Conservation (phyloP, 2,797 vertebrate species). For the Cercopithecus diana region DNA sequence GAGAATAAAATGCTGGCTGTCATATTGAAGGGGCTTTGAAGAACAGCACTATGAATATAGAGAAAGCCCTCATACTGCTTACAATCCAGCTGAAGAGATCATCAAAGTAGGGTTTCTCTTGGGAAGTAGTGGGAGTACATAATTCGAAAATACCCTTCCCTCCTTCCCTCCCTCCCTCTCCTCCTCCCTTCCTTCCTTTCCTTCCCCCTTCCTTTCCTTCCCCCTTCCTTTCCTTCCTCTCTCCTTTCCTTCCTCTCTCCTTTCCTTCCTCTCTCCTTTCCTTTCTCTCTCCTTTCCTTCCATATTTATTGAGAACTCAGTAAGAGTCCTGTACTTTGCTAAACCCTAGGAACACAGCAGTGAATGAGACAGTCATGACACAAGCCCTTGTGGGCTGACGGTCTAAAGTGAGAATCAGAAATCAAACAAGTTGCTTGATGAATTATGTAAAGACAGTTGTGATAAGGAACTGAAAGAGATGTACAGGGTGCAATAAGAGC, state of each 20-base stretch:
- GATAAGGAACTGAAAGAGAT: neutral
- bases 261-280: too few species aligned
- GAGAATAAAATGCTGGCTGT: neutral
- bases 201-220: fast-evolving
- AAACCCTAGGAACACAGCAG: neutral
- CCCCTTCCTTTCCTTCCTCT: neutral
- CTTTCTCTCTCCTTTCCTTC: neutral
- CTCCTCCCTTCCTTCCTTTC: neutral
- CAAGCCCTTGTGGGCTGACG: neutral
- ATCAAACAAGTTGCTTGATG: neutral
- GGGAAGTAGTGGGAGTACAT: neutral
- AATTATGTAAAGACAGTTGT: neutral
- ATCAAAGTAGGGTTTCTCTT: neutral
- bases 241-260: neutral
- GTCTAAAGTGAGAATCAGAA: neutral
- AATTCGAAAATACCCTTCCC: neutral
- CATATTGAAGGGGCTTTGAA: neutral
- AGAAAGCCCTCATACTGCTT: neutral
- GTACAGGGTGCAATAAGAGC: neutral
- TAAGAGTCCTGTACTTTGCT: neutral
- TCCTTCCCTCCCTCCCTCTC: neutral
- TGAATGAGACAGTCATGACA: neutral
- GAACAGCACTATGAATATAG: neutral
- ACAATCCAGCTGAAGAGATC: neutral
- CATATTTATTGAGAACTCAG: neutral